Base-by-base conservation (phyloP, 1,140 invertebrate genomes). In the Temnothorax longispinosus region DNA sequence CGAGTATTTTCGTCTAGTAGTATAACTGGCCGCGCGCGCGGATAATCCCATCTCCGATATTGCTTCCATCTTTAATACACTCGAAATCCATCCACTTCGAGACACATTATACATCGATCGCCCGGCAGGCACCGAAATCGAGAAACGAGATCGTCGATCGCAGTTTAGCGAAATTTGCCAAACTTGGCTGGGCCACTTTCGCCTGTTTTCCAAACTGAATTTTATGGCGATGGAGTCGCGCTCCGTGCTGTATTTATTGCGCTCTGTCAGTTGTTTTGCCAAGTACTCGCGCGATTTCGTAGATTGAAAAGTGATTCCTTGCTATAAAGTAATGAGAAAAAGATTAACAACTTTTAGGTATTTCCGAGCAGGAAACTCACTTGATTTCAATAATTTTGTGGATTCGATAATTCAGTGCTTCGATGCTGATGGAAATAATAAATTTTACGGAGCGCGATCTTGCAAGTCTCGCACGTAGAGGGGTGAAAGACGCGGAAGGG, bases 1-100 rank as follows among this genome's bases (percentile, higher is more conserved):
- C 64, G 64, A 87, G 88, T 87, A 90, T 90, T 90, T 90, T 88
- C 69, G 54, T 90, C 86, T 21, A 21, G 67, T 84, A 62, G 78
- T 90, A 90, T 90, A 85, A 75, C 18, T 80, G 21, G 54, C 77
- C 72, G 54, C 69, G 80, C 80, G 58, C 80, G 58, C 65, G 62
- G 86, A 90, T 90, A 90, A 90, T 90, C 88, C 86, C 18, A 88
- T 90, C 80, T 71, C 62, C 86, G 81, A 90, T 90, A 90, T 90
- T 87, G 88, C 88, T 74, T 85, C 74, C 86, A 90, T 90, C 89
- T 90, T 90, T 90, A 90, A 90, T 90, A 85, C 77, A 90, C 89
- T 89, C 44, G 54, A 84, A 87, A 89, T 89, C 89, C 78, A 89
- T 87, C 89, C 72, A 62, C 38, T 21, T 75, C 71, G 71, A 77